Percentiles rank a stretch among this genome's conserved stretches.
phyloP scores from a whole-genome alignment of 2,888 invertebrate species.

The Drepanosiphum platanoidis region DNA sequence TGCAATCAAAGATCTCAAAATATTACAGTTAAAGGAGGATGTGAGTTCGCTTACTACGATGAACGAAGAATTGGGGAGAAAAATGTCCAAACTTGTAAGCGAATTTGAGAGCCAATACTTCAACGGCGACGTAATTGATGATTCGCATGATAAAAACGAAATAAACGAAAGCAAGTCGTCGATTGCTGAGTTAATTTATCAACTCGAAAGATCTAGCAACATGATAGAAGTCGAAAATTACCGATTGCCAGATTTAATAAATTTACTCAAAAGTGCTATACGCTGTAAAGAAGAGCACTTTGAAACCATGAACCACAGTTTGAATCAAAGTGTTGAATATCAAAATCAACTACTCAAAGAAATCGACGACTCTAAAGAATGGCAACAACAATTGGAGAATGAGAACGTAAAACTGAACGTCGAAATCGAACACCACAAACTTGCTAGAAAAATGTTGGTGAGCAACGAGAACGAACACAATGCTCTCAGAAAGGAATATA shows the following conservation, averaged over 20 bases:
- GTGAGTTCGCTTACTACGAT: not conserved
- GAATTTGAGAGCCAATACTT: not conserved
- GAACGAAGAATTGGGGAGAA: constrained; percentile 12
- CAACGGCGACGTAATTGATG: not conserved
- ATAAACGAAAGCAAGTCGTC: constrained; percentile 20
- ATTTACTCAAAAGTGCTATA: not conserved
- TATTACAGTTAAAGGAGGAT: not conserved
- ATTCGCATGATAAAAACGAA: constrained; percentile 1
- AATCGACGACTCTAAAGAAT: constrained; percentile 29
- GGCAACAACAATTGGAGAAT: constrained; percentile 31
- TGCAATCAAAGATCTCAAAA: constrained; percentile 9
- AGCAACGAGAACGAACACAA: not conserved
- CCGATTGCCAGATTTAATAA: constrained; percentile 9
- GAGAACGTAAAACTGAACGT: constrained; percentile 30
- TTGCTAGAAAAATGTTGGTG: not conserved
- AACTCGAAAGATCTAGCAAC: not conserved
- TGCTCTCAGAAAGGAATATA: constrained; percentile 8
- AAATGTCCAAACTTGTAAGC: not conserved
- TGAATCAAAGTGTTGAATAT: not conserved
- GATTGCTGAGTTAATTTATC: constrained; percentile 27
- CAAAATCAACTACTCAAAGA: constrained; percentile 45
- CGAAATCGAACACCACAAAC: not conserved
- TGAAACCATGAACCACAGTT: not conserved
- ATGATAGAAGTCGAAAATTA: not conserved
- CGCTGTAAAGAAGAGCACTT: constrained; percentile 27